Evolutionary conservation across 2,888 invertebrate genomes (phyloP), one percentile per base, ranked within the genome.

Genomic region (Mesorhabditis spiculigera): DNA sequence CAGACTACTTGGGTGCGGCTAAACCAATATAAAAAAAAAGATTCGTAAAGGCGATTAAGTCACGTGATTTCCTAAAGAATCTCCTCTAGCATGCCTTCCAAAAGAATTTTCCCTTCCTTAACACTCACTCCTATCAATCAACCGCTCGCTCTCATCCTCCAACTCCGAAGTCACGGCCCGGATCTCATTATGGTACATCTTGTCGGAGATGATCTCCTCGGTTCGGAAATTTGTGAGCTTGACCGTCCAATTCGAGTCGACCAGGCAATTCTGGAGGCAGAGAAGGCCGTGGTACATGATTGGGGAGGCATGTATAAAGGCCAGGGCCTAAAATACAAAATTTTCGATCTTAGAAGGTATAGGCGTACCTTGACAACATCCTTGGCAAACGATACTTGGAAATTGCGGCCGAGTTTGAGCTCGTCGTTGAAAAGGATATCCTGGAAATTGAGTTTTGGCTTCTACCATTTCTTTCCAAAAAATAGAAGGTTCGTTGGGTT

Each of bases 401-500:
- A 85, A 75, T 85, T 85, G 41, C 78, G 71, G 3, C 82, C 84
- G 5, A 85, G 75, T 69, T 85, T 85, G 64, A 85, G 67, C 69
- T 85, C 85, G 16, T 85, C 84, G 70, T 85, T 85, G 75, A 85
- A 85, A 5, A 85, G 71, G 64, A 85, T 82, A 67, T 85, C 85
- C 81, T 82, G 61, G 76, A 71, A 69, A 13, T 5, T 8, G 6
- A 45, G 8, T 41, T 50, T 28, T 28, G 28, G 28, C 3, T 16
- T 67, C 5, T 16, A 10, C 4, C 10, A 8, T 67, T 10, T 0
- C 45, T 43, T 42, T 13, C 10, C 8, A 50, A 50, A 13, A n/a
- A n/a, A 50, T 50, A 50, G n/a, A 50, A 50, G 58, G 8, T 50
- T 50, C 58, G 10, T 50, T 63, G 8, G 6, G 16, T 63, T n/a